Conservation (phyloP, 1,140 invertebrate genomes). For the Zaprionus nigranus region DNA sequence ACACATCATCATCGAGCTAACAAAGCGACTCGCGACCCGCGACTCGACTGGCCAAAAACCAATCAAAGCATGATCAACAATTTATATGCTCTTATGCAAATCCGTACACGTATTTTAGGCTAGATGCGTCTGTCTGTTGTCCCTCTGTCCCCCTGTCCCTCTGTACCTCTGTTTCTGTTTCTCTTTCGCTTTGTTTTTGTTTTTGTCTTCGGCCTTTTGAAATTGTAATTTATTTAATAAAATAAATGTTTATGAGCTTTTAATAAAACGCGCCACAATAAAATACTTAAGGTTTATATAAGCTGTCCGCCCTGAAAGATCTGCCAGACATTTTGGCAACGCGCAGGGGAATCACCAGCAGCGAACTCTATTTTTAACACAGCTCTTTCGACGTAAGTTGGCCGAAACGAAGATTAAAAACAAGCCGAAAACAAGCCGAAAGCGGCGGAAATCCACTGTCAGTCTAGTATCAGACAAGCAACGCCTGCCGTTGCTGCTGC, state of each 20-base stretch:
- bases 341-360: conserved; percentile 30
- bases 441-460: conserved; percentile 72
- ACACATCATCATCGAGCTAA: conserved; percentile 58
- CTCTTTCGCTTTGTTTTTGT: not conserved
- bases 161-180: not conserved
- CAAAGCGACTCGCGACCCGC: conserved; percentile 19
- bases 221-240: conserved; percentile 80
- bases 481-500: conserved; percentile 24
- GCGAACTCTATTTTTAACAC: conserved; percentile 37
- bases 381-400: conserved; percentile 41
- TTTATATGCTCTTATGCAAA: conserved; percentile 82
- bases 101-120: conserved; percentile 27
- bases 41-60: conserved; percentile 49
- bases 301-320: conserved; percentile 41
- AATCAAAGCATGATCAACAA: conserved; percentile 72
- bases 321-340: conserved; percentile 77
- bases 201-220: conserved; percentile 52
- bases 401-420: conserved; percentile 29
- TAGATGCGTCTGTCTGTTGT: conserved; percentile 3
- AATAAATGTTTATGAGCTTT: conserved; percentile 83
- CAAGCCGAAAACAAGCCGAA: conserved; percentile 11
- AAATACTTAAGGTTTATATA: conserved; percentile 81
- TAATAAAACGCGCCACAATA: conserved; percentile 81
- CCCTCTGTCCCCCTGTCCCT: conserved; percentile 10
- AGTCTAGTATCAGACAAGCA: conserved; percentile 70